These are phyloP conservation scores for Chlorocebus sabaeus DNA, from an alignment of 2,113 vertebrate genomes.

Conservation along the genomic window DNA sequence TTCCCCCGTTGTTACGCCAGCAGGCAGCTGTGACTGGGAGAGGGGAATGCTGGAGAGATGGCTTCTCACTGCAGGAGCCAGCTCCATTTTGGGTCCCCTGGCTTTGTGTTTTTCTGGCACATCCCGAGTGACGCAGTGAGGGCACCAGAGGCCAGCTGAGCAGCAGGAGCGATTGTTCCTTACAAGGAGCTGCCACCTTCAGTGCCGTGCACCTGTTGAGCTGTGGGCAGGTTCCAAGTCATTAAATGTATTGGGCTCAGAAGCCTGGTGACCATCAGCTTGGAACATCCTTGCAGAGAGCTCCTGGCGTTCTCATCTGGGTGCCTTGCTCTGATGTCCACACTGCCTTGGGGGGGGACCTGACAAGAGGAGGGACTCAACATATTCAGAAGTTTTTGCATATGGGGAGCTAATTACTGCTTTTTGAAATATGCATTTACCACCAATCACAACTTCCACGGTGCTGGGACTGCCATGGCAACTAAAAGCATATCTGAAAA, in stretches of 20 bases:
- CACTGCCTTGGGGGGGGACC: background rate
- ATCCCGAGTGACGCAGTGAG: accelerated
- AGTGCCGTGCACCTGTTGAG: background rate
- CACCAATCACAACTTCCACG: background rate
- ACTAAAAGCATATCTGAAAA: background rate
- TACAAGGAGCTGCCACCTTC: background rate
- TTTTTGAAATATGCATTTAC: constrained; percentile 23
- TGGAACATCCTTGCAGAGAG: background rate
- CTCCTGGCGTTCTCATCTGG: background rate
- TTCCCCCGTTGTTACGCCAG: background rate
- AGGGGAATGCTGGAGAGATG: background rate
- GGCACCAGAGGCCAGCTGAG: background rate
- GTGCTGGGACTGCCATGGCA: constrained; percentile 24
- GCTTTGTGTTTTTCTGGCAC: background rate
- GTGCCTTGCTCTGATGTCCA: background rate
- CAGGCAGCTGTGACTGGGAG: background rate
- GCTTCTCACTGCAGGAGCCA: background rate
- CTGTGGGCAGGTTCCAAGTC: background rate
- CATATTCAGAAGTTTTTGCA: background rate
- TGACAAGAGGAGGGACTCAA: background rate
- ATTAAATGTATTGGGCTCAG: constrained; percentile 32
- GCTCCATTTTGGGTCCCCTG: background rate
- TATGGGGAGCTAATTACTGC: background rate
- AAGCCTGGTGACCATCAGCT: background rate
- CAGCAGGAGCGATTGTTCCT: background rate